Evolutionary conservation across 2,113 vertebrate species (phyloP).

Genomic region (Apteryx owenii): DNA sequence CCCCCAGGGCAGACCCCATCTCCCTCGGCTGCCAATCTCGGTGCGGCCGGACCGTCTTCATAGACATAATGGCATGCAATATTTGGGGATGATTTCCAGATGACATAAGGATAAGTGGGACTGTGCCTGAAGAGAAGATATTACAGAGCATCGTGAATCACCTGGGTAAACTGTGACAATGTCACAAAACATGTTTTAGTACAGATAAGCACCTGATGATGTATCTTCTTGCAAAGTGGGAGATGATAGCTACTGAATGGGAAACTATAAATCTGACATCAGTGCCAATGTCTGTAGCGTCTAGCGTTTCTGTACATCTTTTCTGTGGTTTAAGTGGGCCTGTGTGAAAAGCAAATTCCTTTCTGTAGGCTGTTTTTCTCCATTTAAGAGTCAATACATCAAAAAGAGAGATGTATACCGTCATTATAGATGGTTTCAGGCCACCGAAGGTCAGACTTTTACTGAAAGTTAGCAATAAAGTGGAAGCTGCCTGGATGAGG

Average conservation of each 20-base stretch:
- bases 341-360: background rate
- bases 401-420: background rate
- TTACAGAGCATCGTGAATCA: background rate
- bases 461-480: background rate
- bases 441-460: background rate
- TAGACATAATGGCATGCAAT: background rate
- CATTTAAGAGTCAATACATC: background rate
- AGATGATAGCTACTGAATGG: background rate
- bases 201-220: background rate
- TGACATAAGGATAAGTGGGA: background rate
- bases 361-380: background rate
- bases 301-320: background rate
- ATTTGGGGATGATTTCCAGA: background rate
- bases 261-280: background rate
- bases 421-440: background rate
- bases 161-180: background rate
- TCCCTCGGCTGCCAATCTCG: background rate
- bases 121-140: background rate
- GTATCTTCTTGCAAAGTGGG: background rate
- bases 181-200: background rate
- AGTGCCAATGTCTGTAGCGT: background rate
- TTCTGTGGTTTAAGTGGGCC: background rate
- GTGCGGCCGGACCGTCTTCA: background rate
- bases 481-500: background rate
- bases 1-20: accelerated